Percentiles rank a stretch among this genome's conserved stretches.
These are phyloP conservation scores for Helicoverpa zea DNA, from an alignment of 1,140 invertebrate genomes.

Conservation along the genomic window DNA sequence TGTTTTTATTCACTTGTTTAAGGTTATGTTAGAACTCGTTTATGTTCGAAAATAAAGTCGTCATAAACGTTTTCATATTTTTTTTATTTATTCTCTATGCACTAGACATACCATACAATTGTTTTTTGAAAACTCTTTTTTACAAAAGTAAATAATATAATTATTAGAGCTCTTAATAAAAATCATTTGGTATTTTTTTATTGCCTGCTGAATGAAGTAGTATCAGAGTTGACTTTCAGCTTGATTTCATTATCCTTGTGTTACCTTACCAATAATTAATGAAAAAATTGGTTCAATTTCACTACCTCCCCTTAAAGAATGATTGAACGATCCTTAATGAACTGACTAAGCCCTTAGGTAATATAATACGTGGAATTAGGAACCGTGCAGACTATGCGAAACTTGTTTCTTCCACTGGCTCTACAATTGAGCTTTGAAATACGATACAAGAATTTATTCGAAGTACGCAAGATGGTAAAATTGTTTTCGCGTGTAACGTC, in stretches of 20 bases:
- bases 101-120: too few relatives aligned
- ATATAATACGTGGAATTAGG: slow-evolving; percentile 77
- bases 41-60: background rate
- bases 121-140: too few relatives aligned
- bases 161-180: too few relatives aligned
- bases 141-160: too few relatives aligned
- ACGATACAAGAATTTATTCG: background rate
- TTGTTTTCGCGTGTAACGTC: background rate
- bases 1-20: background rate
- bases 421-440: slow-evolving; percentile 2
- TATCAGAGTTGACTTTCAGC: slow-evolving; percentile 8
- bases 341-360: slow-evolving; percentile 78
- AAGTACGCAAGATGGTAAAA: background rate
- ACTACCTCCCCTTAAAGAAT: slow-evolving; percentile 73
- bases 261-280: slow-evolving; percentile 54
- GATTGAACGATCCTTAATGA: slow-evolving; percentile 81
- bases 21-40: background rate
- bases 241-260: slow-evolving; percentile 9
- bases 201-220: background rate
- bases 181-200: background rate
- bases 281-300: slow-evolving; percentile 63
- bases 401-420: slow-evolving; percentile 22
- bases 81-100: too few relatives aligned
- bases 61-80: too few relatives aligned
- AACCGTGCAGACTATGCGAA: slow-evolving; percentile 67